Evolutionary conservation across 2,113 vertebrate species (phyloP).

Genomic region (Gila orcuttii): DNA sequence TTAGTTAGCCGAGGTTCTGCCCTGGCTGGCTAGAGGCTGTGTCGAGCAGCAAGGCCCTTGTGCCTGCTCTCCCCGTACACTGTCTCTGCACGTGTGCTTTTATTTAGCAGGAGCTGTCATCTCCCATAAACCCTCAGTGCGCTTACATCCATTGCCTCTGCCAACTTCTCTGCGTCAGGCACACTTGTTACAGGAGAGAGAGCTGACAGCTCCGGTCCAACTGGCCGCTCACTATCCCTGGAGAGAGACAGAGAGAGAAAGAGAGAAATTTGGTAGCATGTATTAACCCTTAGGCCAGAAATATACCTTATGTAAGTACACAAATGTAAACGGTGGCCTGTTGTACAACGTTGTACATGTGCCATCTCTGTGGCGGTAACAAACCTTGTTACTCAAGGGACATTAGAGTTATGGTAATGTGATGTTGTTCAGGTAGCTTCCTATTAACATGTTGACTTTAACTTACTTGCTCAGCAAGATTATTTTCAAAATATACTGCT

Average conservation of each 20-base stretch:
- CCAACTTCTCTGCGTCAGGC: constrained; percentile 74
- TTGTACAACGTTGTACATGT: not conserved
- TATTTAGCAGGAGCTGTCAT: constrained; percentile 77
- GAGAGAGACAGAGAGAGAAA: constrained; percentile 44
- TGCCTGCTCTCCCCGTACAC: constrained; percentile 51
- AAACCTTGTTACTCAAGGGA: not conserved
- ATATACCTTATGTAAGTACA: constrained; percentile 13
- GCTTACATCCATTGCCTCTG: constrained; percentile 71
- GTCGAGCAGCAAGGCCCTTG: constrained; percentile 52
- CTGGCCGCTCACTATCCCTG: constrained; percentile 51
- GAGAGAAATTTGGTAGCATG: constrained; percentile 39
- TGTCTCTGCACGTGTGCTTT: constrained; percentile 67
- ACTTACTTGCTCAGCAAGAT: not conserved
- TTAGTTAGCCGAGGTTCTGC: constrained; percentile 49
- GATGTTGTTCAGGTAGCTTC: not conserved
- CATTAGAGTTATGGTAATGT: not conserved
- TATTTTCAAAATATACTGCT: not conserved
- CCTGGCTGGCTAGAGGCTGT: constrained; percentile 44
- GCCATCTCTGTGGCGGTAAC: not conserved
- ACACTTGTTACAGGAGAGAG: constrained; percentile 66
- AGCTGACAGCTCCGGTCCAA: constrained; percentile 70
- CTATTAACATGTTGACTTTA: not conserved
- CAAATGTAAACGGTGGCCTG: not conserved
- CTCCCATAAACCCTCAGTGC: constrained; percentile 74
- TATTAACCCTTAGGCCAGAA: constrained; percentile 21